A percentile compares a stretch with the other conserved stretches of the same genome.
Conservation (phyloP, 1,140 invertebrate genomes). For the Caerostris extrusa region DNA sequence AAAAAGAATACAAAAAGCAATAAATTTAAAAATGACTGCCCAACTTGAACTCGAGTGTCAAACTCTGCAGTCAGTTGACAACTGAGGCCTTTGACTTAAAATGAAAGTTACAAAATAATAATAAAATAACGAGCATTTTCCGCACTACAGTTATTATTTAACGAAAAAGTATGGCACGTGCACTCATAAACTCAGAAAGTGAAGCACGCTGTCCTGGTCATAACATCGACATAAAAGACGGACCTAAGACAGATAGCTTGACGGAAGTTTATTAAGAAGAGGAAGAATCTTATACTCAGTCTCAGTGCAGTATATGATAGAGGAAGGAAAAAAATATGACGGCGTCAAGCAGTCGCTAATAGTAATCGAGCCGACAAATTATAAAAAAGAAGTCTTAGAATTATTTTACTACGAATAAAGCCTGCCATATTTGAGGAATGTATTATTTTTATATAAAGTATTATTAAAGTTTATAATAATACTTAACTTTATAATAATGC, state of each 20-base stretch:
- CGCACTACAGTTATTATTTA: not conserved
- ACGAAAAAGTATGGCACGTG: not conserved
- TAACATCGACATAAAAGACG: not conserved
- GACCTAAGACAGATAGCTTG: not conserved
- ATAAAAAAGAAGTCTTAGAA: not conserved
- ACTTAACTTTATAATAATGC: no score
- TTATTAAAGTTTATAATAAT: no score
- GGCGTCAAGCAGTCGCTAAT: not conserved
- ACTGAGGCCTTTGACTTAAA: constrained; percentile 34
- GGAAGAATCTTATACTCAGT: not conserved
- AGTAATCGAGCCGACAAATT: not conserved
- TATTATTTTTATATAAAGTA: no score
- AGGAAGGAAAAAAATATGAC: not conserved
- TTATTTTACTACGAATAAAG: not conserved
- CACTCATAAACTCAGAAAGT: not conserved
- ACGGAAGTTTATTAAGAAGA: not conserved
- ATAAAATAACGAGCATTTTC: constrained; percentile 16
- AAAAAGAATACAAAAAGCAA: not conserved
- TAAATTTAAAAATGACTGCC: constrained; percentile 39
- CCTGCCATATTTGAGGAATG: no score
- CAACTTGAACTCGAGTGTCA: constrained; percentile 24
- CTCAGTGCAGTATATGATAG: not conserved
- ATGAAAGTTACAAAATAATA: not conserved
- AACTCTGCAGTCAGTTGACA: constrained; percentile 32
- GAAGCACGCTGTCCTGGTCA: not conserved